These are phyloP conservation scores for Anastrepha ludens DNA, from an alignment of 1,140 invertebrate genomes.

Conservation along the genomic window DNA sequence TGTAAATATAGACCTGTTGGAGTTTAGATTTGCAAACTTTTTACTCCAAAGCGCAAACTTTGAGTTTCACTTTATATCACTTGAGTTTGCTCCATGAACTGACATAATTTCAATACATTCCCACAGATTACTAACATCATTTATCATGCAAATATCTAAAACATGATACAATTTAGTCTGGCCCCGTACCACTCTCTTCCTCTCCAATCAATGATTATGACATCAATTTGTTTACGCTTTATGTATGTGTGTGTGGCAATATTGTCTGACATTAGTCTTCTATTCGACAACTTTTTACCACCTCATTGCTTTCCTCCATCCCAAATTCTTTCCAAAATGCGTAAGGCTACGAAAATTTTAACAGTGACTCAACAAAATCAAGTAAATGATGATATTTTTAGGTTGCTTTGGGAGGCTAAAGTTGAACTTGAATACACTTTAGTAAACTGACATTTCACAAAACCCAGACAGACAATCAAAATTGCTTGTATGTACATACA, in stretches of 20 bases:
- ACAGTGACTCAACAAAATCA: too few relatives aligned
- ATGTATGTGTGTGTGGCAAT: not conserved
- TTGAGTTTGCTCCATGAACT: not conserved
- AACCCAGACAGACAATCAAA: too few relatives aligned
- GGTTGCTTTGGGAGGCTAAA: too few relatives aligned
- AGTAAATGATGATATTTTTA: too few relatives aligned
- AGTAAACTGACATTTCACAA: too few relatives aligned
- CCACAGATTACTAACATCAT: not conserved
- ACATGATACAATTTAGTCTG: not conserved
- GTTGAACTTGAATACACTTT: too few relatives aligned
- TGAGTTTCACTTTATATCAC: not conserved
- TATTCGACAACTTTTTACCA: not conserved
- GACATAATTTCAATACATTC: not conserved
- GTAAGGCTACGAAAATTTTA: too few relatives aligned
- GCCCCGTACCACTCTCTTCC: not conserved
- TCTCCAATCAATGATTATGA: not conserved
- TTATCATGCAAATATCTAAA: not conserved
- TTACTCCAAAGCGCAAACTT: too few relatives aligned
- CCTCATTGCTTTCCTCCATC: not conserved
- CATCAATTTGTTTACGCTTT: not conserved
- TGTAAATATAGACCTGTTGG: too few relatives aligned
- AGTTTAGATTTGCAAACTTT: too few relatives aligned
- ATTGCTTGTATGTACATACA: too few relatives aligned
- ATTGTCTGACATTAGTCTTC: conserved; percentile 2
- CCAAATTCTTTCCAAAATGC: not conserved